Evolutionary conservation across 1,140 invertebrate species (phyloP).

Genomic region (Aphelenchoides avenae): DNA sequence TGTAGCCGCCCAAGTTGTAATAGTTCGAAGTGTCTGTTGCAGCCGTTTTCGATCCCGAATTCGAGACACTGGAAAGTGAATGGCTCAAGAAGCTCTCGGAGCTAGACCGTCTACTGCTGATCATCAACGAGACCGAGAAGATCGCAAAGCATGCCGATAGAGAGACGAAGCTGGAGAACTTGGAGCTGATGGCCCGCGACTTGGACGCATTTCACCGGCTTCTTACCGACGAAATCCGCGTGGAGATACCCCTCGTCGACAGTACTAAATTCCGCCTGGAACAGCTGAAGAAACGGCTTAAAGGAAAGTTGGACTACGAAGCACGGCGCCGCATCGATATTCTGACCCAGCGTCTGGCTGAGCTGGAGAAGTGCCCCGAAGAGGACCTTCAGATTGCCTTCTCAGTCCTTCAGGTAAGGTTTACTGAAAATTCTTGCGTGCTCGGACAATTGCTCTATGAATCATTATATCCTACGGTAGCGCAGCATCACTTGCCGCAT

Average conservation of each 20-base stretch:
- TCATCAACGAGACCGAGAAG: conserved; percentile 5
- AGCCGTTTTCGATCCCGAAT: too few relatives aligned
- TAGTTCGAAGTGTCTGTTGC: too few relatives aligned
- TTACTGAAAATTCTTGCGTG: too few relatives aligned
- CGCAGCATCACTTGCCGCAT: too few relatives aligned
- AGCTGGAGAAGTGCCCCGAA: conserved; percentile 29
- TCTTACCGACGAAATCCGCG: background rate
- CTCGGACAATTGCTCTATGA: too few relatives aligned
- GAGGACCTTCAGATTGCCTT: conserved; percentile 22
- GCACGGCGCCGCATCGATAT: conserved; percentile 5
- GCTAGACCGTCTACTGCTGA: conserved; percentile 26
- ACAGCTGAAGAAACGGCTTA: conserved; percentile 13
- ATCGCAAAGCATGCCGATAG: background rate
- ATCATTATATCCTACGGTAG: too few relatives aligned
- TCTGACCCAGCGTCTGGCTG: conserved; percentile 9
- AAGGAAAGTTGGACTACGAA: conserved; percentile 5
- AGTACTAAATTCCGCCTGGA: background rate
- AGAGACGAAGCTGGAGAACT: conserved; percentile 8
- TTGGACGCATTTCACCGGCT: background rate
- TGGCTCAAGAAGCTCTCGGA: conserved; percentile 14
- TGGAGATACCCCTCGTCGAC: conserved; percentile 12
- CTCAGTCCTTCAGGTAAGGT: conserved; percentile 21
- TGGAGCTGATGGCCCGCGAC: background rate
- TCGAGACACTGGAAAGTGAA: conserved; percentile 19
- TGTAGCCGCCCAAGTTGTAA: too few relatives aligned